Evolutionary conservation across 2,888 invertebrate genomes (phyloP).

Genomic region (Chorisops tibialis): DNA sequence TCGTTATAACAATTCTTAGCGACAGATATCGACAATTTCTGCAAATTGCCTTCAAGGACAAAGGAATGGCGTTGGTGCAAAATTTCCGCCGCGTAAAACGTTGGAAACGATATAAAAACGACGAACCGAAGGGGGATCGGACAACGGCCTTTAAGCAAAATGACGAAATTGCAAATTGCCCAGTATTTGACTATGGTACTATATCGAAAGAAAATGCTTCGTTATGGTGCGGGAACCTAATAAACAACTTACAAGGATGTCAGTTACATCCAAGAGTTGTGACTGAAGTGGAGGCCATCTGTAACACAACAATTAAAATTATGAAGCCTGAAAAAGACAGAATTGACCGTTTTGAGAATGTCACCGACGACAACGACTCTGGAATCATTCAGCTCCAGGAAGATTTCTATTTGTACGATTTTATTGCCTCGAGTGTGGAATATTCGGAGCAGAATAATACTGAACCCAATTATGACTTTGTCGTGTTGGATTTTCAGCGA

Average conservation of each 20-base stretch:
- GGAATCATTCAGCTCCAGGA: conserved; percentile 28
- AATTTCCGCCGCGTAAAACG: conserved; percentile 42
- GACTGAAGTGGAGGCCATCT: conserved; percentile 4
- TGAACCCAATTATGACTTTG: conserved; percentile 48
- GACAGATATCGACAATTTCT: conserved; percentile 51
- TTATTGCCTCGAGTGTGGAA: conserved; percentile 36
- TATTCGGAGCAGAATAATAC: conserved; percentile 24
- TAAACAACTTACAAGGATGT: conserved; percentile 2
- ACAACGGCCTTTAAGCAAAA: conserved; percentile 1
- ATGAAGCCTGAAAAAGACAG: not conserved
- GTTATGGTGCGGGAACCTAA: conserved; percentile 10
- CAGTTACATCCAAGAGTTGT: conserved; percentile 8
- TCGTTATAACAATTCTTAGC: conserved; percentile 51
- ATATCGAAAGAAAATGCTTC: conserved; percentile 29
- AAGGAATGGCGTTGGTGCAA: conserved; percentile 44
- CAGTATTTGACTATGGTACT: conserved; percentile 28
- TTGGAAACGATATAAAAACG: conserved; percentile 14
- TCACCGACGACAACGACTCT: not conserved
- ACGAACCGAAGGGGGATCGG: conserved; percentile 29
- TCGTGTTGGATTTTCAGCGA: conserved; percentile 46
- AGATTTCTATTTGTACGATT: conserved; percentile 50
- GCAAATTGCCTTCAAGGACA: conserved; percentile 41
- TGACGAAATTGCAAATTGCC: conserved; percentile 1
- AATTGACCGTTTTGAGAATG: not conserved
- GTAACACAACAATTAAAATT: not conserved